Evolutionary conservation across 2,113 vertebrate species (phyloP), one percentile per base, ranked within the genome.

Genomic region (Plestiodon gilberti): DNA sequence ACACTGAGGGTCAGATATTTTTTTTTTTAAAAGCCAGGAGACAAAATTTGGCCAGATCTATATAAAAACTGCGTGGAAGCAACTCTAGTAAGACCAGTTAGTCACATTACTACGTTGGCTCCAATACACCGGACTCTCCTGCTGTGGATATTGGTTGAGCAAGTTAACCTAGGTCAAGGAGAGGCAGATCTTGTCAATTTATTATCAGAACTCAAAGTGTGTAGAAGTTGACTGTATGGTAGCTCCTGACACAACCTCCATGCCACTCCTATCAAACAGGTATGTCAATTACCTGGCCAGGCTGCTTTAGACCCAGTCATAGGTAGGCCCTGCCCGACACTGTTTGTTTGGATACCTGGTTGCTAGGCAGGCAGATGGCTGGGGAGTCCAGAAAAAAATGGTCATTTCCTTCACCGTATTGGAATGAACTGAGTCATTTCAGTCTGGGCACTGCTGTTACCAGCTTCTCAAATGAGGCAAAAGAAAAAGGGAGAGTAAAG

Each of bases 301-400:
- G 17, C n/a, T 62, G 52, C 61, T 48, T 48, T 70, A 59, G 33
- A 9, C 35, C 14, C 13, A 67, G 59, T 65, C 62, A 65, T 30
- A 28, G 74, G 1, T n/a, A 57, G 25, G n/a, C 52, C 30, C 64
- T 30, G 30, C 28, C 86, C 28, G 52, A 22, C 55, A 70, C 57
- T 43, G 64, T 83, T 83, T 88, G 86, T 88, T 88, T 88, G 64
- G 57, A 23, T 70, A 52, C 65, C 74, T 83, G 86, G 86, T 88
- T 88, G 81, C 75, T 88, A 88, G 64, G 81, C n/a, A 83, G 6
- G 14, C 23, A 33, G 6, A 48, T 71, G 81, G 65, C 57, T 38
- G 52, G 74, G 65, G 30, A 78, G 57, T n/a, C 25, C 33, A 81
- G 69, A 38, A 23, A 38, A 85, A 85, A 85, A 5, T 4, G 28